Evolutionary conservation across 2,888 invertebrate species (phyloP).

Genomic region (Spodoptera exigua): DNA sequence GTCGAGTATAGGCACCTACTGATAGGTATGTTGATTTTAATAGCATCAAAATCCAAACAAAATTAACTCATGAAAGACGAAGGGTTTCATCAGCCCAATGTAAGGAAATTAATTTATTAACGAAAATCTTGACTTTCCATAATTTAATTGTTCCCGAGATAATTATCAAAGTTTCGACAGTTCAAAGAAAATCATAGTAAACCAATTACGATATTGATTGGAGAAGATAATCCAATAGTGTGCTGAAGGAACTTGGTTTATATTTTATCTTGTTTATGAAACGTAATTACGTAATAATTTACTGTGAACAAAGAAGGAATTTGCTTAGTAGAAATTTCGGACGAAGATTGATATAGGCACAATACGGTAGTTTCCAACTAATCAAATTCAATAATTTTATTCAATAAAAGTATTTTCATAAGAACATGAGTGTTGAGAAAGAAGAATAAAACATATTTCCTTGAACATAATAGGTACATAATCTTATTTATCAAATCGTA

Average conservation of each 20-base stretch:
- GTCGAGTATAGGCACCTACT: too few species aligned
- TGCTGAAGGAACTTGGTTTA: conserved; percentile 24
- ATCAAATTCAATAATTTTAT: too few species aligned
- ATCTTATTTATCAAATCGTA: too few species aligned
- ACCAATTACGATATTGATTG: conserved; percentile 68
- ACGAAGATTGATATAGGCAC: too few species aligned
- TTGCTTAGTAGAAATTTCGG: not conserved
- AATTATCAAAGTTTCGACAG: conserved; percentile 65
- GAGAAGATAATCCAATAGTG: conserved; percentile 60
- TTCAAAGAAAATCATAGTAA: conserved; percentile 66
- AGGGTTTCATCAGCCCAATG: conserved; percentile 18
- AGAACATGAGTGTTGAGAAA: too few species aligned
- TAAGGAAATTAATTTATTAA: conserved; percentile 61
- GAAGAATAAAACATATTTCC: too few species aligned
- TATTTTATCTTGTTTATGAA: conserved; percentile 25
- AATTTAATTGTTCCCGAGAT: conserved; percentile 59
- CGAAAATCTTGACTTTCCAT: conserved; percentile 52
- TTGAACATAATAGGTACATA: too few species aligned
- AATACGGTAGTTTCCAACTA: too few species aligned
- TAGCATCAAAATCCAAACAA: conserved; percentile 21
- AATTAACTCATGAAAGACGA: conserved; percentile 21
- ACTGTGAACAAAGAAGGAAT: conserved; percentile 7
- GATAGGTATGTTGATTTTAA: conserved; percentile 11
- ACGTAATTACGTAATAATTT: conserved; percentile 16
- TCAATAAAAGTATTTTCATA: too few species aligned